A percentile compares a stretch with the other conserved stretches of the same genome.
Evolutionary conservation across 2,888 invertebrate genomes (phyloP).

Genomic region (Leptopilina drosophilae): DNA sequence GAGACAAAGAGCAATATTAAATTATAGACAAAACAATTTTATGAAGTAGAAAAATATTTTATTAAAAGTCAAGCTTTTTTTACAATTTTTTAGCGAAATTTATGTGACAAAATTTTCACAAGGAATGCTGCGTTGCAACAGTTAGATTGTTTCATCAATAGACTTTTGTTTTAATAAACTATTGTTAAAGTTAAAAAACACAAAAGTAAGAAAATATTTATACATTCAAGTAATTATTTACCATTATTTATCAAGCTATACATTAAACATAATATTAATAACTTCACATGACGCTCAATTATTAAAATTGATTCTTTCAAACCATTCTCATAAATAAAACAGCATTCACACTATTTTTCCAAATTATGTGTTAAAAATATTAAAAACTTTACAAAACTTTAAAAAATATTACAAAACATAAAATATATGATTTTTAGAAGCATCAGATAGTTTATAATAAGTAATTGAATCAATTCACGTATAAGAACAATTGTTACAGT

Average conservation of each 20-base stretch:
- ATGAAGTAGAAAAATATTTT: slow-evolving; percentile 57
- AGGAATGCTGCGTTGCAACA: slow-evolving; percentile 25
- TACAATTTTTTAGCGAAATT: background rate
- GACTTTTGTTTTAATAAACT: background rate
- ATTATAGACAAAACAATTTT: background rate
- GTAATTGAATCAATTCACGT: background rate
- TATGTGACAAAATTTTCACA: background rate
- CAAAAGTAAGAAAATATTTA: slow-evolving; percentile 21
- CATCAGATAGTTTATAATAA: background rate
- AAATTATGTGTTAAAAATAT: slow-evolving; percentile 30
- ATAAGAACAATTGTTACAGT: too few relatives aligned
- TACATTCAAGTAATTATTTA: slow-evolving; percentile 10
- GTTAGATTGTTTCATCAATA: background rate
- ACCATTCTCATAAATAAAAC: slow-evolving; percentile 45
- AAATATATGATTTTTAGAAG: background rate
- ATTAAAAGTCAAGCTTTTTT: slow-evolving; percentile 44
- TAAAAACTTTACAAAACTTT: slow-evolving; percentile 47
- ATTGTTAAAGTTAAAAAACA: slow-evolving; percentile 24
- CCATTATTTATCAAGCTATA: background rate
- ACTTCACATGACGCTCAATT: slow-evolving; percentile 47
- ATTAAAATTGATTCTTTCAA: slow-evolving; percentile 45
- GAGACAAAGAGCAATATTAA: background rate
- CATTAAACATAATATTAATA: slow-evolving; percentile 44
- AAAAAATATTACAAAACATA: background rate
- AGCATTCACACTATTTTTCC: slow-evolving; percentile 4